phyloP scores from a whole-genome alignment of 2,113 vertebrate species.

The Tringa solitaria region DNA sequence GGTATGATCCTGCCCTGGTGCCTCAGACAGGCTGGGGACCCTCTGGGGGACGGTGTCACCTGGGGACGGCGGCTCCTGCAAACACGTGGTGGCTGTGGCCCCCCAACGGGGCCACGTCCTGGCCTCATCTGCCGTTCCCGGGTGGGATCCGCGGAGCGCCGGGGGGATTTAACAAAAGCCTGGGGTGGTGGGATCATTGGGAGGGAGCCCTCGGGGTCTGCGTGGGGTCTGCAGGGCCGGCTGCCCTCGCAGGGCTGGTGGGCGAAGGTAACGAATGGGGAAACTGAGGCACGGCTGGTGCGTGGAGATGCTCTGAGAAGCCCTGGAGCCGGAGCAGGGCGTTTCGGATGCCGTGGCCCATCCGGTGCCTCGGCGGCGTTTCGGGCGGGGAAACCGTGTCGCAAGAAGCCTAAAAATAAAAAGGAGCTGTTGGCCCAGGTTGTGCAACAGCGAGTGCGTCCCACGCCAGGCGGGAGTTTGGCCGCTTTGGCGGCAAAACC shows the following conservation, averaged over 20 bases:
- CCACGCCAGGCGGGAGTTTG: neutral
- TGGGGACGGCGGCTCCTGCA: neutral
- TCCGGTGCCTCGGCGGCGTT: neutral
- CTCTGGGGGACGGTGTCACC: neutral
- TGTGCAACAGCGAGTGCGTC: neutral
- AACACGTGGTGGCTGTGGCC: neutral
- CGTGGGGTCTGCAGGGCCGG: neutral
- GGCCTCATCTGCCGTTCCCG: neutral
- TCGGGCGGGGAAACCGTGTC: rapidly evolving
- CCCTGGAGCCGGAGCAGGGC: neutral
- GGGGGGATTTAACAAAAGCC: rapidly evolving
- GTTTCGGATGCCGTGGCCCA: rapidly evolving
- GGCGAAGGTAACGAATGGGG: rapidly evolving
- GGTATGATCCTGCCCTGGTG: rapidly evolving
- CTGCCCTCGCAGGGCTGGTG: rapidly evolving
- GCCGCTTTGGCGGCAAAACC: neutral
- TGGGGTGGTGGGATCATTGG: neutral
- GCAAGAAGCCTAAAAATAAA: slow-evolving; percentile 10
- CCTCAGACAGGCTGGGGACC: neutral
- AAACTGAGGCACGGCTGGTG: neutral
- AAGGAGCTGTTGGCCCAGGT: neutral
- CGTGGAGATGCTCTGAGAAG: rapidly evolving
- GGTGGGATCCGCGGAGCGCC: neutral
- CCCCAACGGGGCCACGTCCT: rapidly evolving
- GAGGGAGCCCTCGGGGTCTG: rapidly evolving